These are phyloP conservation scores for Pocillopora grandis DNA, from an alignment of 92 coral and sea anemone genomes.

Conservation along the genomic window DNA sequence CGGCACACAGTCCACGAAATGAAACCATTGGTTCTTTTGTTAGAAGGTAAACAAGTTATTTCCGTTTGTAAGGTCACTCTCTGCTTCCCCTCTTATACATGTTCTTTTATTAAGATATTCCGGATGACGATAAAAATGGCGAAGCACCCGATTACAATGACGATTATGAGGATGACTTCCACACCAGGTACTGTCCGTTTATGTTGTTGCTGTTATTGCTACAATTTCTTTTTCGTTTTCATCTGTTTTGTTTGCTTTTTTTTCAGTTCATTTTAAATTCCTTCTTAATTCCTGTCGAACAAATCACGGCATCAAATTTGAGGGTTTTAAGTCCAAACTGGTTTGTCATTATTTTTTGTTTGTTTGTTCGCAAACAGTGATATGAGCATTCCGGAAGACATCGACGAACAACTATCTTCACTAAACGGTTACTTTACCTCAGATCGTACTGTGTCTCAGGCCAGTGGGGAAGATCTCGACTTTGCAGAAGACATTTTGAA, in stretches of 20 bases:
- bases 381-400: slow-evolving; percentile 85
- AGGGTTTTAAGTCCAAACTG: no score
- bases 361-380: slow-evolving; percentile 45
- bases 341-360: not conserved
- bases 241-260: not conserved
- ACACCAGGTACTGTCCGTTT: slow-evolving; percentile 67
- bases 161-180: slow-evolving; percentile 94
- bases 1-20: no score
- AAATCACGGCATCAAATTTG: no score
- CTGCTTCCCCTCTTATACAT: not conserved
- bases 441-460: slow-evolving; percentile 92
- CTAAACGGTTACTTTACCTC: slow-evolving; percentile 86
- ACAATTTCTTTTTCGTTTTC: not conserved
- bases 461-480: slow-evolving; percentile 87
- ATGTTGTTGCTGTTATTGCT: not conserved
- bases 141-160: slow-evolving; percentile 77
- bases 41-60: not conserved
- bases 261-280: not conserved
- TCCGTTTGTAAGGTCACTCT: not conserved
- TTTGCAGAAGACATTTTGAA: slow-evolving; percentile 86
- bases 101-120: slow-evolving; percentile 49
- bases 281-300: not conserved
- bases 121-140: slow-evolving; percentile 80
- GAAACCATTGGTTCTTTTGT: not conserved
- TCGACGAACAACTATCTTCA: slow-evolving; percentile 90